phyloP scores from a whole-genome alignment of 2,888 invertebrate species.

The Lapara coniferarum region DNA sequence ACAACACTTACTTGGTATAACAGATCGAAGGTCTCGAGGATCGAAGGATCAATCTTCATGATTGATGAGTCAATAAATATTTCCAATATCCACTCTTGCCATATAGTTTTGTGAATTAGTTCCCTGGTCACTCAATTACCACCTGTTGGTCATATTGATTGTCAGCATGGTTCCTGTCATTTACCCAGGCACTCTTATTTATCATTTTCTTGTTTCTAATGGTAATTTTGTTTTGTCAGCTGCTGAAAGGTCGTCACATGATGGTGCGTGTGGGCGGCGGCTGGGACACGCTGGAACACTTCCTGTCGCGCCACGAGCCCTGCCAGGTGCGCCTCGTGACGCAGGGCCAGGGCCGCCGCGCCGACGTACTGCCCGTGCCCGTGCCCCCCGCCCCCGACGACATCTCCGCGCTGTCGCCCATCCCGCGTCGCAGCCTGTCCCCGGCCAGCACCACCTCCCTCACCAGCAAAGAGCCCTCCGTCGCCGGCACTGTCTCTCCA shows the following conservation, averaged over 20 bases:
- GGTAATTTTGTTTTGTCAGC: constrained; percentile 70
- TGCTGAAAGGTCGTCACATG: constrained; percentile 95
- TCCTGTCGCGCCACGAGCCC: constrained; percentile 93
- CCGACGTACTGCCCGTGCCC: constrained; percentile 32
- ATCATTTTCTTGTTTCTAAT: neutral
- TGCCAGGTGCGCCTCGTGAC: constrained; percentile 88
- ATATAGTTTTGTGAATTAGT: no score
- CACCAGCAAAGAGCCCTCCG: constrained; percentile 43
- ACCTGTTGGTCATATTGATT: no score
- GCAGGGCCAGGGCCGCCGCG: constrained; percentile 69
- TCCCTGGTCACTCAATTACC: no score
- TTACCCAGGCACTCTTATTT: no score
- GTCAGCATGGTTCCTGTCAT: no score
- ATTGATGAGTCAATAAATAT: no score
- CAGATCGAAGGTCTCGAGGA: no score
- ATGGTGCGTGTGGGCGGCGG: constrained; percentile 98
- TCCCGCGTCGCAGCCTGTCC: constrained; percentile 34
- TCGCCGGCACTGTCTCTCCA: constrained; percentile 50
- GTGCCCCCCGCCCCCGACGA: constrained; percentile 23
- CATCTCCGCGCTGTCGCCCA: constrained; percentile 26
- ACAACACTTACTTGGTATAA: no score
- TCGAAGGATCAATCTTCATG: no score
- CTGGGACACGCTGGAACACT: constrained; percentile 97
- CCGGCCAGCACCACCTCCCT: constrained; percentile 39
- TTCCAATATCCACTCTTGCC: no score